Conservation (phyloP, 2,113 vertebrate genomes). For the Oncorhynchus mykiss region DNA sequence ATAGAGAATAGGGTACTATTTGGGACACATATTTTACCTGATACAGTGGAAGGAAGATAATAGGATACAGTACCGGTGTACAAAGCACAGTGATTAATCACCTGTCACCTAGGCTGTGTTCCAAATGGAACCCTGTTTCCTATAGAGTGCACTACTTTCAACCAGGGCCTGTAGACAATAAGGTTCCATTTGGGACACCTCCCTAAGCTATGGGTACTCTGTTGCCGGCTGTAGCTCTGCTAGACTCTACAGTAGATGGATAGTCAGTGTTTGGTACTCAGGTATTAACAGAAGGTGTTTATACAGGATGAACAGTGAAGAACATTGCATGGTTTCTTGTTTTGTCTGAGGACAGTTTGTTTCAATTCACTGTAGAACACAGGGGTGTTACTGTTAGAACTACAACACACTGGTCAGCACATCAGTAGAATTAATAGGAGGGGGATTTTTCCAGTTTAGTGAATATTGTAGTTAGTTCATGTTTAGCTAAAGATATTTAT, state of each 20-base stretch:
- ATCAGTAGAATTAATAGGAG: too few species aligned
- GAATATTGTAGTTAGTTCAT: too few species aligned
- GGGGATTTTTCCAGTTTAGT: too few species aligned
- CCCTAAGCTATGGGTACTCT: slow-evolving; percentile 20
- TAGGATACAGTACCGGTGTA: slow-evolving; percentile 7
- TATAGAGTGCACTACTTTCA: not conserved
- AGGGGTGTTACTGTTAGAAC: not conserved
- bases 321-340: slow-evolving; percentile 22
- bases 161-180: not conserved
- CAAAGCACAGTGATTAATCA: not conserved
- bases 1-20: not conserved
- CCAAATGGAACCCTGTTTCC: not conserved
- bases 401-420: not conserved
- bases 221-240: slow-evolving; percentile 46
- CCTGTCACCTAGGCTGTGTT: too few species aligned
- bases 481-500: too few species aligned
- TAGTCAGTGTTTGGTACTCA: slow-evolving; percentile 40
- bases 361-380: not conserved
- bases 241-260: slow-evolving; percentile 38
- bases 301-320: slow-evolving; percentile 13
- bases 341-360: slow-evolving; percentile 21
- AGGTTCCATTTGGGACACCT: too few species aligned
- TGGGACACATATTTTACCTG: too few species aligned
- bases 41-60: slow-evolving; percentile 2
- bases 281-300: slow-evolving; percentile 39